Base-by-base conservation (phyloP, 2,797 vertebrate species). In the Oreochromis grahami region DNA sequence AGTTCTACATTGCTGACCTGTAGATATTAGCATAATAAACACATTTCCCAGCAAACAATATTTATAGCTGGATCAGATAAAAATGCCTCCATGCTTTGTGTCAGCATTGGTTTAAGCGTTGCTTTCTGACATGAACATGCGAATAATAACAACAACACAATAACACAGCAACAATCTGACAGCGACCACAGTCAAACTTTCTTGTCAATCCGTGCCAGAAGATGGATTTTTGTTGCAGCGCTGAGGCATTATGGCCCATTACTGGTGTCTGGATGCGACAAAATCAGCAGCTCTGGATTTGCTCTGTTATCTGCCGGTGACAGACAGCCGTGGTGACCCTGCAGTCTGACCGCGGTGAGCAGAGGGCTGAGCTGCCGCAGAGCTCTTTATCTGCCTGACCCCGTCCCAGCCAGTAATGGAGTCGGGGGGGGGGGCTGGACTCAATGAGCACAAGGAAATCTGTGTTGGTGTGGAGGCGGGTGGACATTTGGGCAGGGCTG, bases 311-410 rank as follows among this genome's bases (percentile, higher is more conserved):
- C 94, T 93, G 96, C 85, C 90, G 86, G 88, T 94, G 94, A 95
- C 95, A 96, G 94, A 13, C 70, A 88, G 80, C 85, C 74, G 80
- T 34, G 86, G 89, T 96, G 94, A 95, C 83, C 88, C 88, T 38
- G 83, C 87, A 86, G 89, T 87, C 89, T 92, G 60, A 88, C 91
- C 89, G 85, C 76, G 82, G 43, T 76, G 85, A 80, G 90, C 90
- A 29, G 83, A 89, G 82, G 88, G 94, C 83, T 79, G 17, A 79
- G 91, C 93, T 76, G 34, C 82, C 76, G 83, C 83, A 93, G 94
- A 96, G 93, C 94, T 96, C 95, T 97, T 95, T 95, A 95, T 94
- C 96, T 90, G 91, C 90, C 88, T 90, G 89, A 93, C 91, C 92
- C 88, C 8, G 41, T 78, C 88, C 84, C 89, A 91, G 86, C 80